These are phyloP conservation scores for Ornithoptera alexandrae DNA, from an alignment of 2,888 invertebrate genomes.

Conservation along the genomic window DNA sequence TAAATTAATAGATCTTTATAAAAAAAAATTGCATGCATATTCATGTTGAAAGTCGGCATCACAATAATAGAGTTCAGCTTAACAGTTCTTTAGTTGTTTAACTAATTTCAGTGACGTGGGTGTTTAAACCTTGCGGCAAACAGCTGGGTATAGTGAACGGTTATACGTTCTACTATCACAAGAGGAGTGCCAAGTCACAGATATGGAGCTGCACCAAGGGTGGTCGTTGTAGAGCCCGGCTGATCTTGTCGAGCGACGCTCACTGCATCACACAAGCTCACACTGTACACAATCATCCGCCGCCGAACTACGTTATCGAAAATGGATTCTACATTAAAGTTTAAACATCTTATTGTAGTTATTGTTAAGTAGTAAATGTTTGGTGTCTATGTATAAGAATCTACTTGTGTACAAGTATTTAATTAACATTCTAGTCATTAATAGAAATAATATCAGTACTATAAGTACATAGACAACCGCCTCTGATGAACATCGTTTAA, in stretches of 20 bases:
- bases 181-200: slow-evolving; percentile 31
- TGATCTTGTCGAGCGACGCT: slow-evolving; percentile 35
- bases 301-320: slow-evolving; percentile 35
- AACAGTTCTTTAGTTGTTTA: background rate
- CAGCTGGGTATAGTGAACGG: slow-evolving; percentile 37
- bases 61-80: background rate
- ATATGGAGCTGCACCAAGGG: slow-evolving; percentile 47
- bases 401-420: background rate
- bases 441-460: no score
- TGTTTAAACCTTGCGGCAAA: slow-evolving; percentile 35
- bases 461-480: no score
- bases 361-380: background rate
- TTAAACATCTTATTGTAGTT: slow-evolving; percentile 2
- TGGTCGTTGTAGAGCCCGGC: slow-evolving; percentile 41
- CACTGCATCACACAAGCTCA: slow-evolving; percentile 30
- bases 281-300: slow-evolving; percentile 39
- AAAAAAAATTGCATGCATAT: no score
- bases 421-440: background rate
- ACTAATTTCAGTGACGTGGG: slow-evolving; percentile 36
- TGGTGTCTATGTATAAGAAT: background rate
- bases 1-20: no score
- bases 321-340: slow-evolving; percentile 37
- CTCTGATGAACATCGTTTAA: no score
- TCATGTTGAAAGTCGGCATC: background rate
- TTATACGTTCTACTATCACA: slow-evolving; percentile 41